These are phyloP conservation scores for Guaruba guarouba DNA, from an alignment of 2,113 vertebrate species.

Conservation along the genomic window DNA sequence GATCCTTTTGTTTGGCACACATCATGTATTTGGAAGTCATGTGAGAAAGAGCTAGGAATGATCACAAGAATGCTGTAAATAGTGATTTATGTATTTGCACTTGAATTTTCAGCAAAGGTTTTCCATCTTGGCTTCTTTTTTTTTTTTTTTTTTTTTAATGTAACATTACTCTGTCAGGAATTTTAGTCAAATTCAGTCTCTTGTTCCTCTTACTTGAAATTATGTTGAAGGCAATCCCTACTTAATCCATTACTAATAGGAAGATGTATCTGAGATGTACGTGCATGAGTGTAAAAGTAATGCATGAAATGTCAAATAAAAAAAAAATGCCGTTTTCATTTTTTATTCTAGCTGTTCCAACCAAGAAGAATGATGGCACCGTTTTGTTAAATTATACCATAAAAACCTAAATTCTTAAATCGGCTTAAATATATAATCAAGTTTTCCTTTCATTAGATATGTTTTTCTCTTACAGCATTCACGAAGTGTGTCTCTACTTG, in stretches of 20 bases:
- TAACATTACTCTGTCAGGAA: not conserved
- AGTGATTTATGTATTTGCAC: not conserved
- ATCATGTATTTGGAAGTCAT: constrained; percentile 1
- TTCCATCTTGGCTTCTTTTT: not conserved
- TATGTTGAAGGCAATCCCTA: not conserved
- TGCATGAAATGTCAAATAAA: not conserved
- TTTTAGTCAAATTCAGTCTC: not conserved
- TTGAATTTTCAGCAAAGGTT: not conserved
- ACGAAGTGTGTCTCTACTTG: not conserved
- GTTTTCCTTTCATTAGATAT: not conserved
- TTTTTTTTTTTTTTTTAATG: not conserved
- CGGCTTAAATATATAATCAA: not conserved
- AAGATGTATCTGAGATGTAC: not conserved
- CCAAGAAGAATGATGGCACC: not conserved
- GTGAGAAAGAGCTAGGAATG: not conserved
- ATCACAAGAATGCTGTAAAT: not conserved
- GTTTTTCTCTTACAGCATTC: not conserved
- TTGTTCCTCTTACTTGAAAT: not conserved
- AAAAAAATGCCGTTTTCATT: not conserved
- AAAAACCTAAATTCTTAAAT: not conserved
- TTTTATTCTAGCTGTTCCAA: not conserved
- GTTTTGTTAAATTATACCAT: not conserved
- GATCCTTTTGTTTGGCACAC: not conserved
- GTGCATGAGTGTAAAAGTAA: not conserved
- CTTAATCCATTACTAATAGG: not conserved